These are phyloP conservation scores for Chionodraco myersi DNA, from an alignment of 2,113 vertebrate genomes.

Conservation along the genomic window DNA sequence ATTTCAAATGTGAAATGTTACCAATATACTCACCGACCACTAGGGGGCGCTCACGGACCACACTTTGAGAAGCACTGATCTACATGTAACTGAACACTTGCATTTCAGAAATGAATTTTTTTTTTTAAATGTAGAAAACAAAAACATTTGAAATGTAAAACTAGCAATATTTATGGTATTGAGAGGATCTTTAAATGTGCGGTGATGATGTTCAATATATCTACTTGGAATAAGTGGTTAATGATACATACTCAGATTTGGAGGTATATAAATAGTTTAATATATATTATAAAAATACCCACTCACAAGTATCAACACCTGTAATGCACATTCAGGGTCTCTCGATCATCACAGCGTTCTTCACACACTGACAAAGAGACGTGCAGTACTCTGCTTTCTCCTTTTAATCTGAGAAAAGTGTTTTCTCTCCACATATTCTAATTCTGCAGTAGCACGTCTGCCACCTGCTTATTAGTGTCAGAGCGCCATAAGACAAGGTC, in stretches of 20 bases:
- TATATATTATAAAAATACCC: neutral
- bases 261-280: neutral
- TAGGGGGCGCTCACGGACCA: too few relatives aligned
- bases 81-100: neutral
- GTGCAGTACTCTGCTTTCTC: slow-evolving; percentile 11
- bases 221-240: neutral
- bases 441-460: slow-evolving; percentile 43
- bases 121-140: too few relatives aligned
- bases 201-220: neutral
- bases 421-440: slow-evolving; percentile 25
- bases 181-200: neutral
- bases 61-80: too few relatives aligned
- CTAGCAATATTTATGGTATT: neutral
- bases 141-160: too few relatives aligned
- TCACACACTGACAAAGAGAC: neutral
- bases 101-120: neutral
- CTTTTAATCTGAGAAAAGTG: slow-evolving; percentile 16
- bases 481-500: slow-evolving; percentile 43
- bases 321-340: neutral
- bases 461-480: slow-evolving; percentile 60
- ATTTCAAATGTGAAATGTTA: too few relatives aligned
- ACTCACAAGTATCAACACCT: neutral
- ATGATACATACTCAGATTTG: neutral
- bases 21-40: too few relatives aligned
- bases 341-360: neutral